Conservation (phyloP, 2,113 vertebrate genomes). For the human region DNA sequence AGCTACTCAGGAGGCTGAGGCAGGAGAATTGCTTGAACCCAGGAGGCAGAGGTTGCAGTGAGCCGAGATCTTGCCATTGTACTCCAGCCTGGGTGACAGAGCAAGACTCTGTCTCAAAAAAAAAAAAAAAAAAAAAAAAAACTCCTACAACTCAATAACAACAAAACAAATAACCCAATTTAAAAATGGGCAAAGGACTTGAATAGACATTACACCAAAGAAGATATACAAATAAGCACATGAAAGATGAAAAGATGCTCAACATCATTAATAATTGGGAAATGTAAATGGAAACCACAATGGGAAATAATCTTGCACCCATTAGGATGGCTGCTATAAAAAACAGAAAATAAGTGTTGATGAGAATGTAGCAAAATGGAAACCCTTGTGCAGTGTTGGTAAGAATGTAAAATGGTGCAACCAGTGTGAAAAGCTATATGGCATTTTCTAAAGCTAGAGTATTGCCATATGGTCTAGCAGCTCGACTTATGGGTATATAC, state of each 20-base stretch:
- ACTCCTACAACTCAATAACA: not conserved
- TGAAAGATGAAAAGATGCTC: not conserved
- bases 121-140: not conserved
- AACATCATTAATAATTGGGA: not conserved
- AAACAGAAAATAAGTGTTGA: not conserved
- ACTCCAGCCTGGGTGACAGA: too few species aligned
- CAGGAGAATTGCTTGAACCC: too few species aligned
- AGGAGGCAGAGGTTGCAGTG: too few species aligned
- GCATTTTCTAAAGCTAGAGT: not conserved
- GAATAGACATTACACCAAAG: not conserved
- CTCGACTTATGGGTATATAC: not conserved
- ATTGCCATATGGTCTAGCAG: not conserved
- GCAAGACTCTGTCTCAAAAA: accelerated
- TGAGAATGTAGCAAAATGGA: not conserved
- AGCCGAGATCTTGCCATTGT: too few species aligned
- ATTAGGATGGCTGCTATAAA: not conserved
- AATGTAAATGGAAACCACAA: not conserved
- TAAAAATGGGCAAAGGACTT: not conserved
- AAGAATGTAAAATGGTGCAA: not conserved
- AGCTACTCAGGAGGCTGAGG: too few species aligned
- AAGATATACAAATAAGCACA: not conserved
- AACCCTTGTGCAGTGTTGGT: not conserved
- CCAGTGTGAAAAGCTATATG: not conserved
- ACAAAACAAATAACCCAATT: not conserved
- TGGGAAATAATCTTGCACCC: not conserved